Percentiles rank a stretch among this genome's conserved stretches.
phyloP scores from a whole-genome alignment of 2,797 vertebrate species.

The Enteromius fasciolatus region DNA sequence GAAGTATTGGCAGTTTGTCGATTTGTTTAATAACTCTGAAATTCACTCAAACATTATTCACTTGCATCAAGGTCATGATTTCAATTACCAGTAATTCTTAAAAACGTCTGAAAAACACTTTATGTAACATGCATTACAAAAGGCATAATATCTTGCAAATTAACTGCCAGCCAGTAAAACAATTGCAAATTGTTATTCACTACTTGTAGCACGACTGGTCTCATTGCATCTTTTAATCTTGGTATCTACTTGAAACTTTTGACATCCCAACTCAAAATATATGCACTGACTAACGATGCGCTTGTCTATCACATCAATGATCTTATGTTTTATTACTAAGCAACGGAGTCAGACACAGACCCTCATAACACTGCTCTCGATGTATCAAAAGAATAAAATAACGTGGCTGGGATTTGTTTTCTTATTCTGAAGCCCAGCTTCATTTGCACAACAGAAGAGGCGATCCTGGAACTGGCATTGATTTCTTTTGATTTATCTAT shows the following conservation, averaged over 20 bases:
- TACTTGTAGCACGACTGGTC: neutral
- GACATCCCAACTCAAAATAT: neutral
- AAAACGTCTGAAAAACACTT: neutral
- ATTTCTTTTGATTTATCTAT: conserved; percentile 79
- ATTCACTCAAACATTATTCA: neutral
- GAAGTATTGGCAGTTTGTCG: no score
- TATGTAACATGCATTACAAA: neutral
- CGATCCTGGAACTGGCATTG: conserved; percentile 74
- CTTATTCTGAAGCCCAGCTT: conserved; percentile 71
- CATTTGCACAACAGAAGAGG: conserved; percentile 80
- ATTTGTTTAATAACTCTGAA: neutral
- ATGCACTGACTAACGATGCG: conserved; percentile 7
- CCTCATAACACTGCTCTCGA: conserved; percentile 58
- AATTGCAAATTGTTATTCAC: neutral
- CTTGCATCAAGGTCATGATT: neutral
- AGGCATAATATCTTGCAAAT: neutral
- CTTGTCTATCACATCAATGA: conserved; percentile 39
- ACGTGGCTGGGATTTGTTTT: conserved; percentile 74
- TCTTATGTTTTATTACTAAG: conserved; percentile 70
- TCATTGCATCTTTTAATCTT: neutral
- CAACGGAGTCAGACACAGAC: conserved; percentile 63
- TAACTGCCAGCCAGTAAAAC: neutral
- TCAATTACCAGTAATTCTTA: neutral
- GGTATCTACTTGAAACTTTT: neutral
- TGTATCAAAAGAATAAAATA: conserved; percentile 76